phyloP scores from a whole-genome alignment of 2,888 invertebrate species.

The Falcaria lacertinaria region DNA sequence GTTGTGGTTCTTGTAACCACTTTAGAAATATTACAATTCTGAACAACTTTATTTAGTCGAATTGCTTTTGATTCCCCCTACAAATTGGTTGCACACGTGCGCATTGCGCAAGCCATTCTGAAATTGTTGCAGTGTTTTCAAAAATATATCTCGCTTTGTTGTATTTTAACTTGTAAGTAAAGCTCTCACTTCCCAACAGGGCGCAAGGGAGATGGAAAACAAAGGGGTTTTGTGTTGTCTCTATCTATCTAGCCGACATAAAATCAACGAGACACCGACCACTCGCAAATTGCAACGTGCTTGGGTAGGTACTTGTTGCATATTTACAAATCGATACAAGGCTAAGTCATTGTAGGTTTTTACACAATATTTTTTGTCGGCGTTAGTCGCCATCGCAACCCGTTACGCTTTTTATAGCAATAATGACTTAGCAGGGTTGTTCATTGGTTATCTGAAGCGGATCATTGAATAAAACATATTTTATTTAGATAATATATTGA shows the following conservation, averaged over 20 bases:
- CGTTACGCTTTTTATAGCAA: not conserved
- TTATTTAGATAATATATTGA: too few relatives aligned
- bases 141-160: conserved; percentile 9
- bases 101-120: not conserved
- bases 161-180: conserved; percentile 16
- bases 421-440: not conserved
- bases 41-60: conserved; percentile 14
- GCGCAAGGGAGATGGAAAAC: conserved; percentile 4
- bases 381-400: not conserved
- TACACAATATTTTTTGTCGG: not conserved
- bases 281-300: conserved; percentile 6
- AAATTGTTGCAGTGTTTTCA: not conserved
- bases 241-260: not conserved
- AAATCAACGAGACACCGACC: conserved; percentile 1
- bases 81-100: not conserved
- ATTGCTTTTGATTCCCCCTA: conserved; percentile 6
- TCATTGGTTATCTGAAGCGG: not conserved
- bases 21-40: too few relatives aligned
- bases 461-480: not conserved
- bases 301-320: conserved; percentile 1
- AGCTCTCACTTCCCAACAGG: not conserved
- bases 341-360: not conserved
- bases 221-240: conserved; percentile 7
- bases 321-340: not conserved
- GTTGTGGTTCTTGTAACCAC: too few relatives aligned